phyloP scores from a whole-genome alignment of 2,797 vertebrate genomes.

The Semotilus atromaculatus region DNA sequence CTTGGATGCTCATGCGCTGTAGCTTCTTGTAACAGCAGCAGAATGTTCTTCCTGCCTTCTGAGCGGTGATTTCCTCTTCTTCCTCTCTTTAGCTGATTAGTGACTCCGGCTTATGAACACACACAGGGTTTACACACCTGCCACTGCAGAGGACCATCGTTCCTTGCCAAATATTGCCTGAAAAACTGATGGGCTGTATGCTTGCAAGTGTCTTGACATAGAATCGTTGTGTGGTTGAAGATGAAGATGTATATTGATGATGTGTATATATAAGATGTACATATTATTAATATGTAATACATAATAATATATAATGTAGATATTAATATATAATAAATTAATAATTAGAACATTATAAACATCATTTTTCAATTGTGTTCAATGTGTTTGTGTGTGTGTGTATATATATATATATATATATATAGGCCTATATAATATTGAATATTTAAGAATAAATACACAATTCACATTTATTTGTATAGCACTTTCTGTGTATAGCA shows the following conservation, averaged over 20 bases:
- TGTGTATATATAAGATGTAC: too few relatives aligned
- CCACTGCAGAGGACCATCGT: not conserved
- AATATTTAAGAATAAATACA: too few relatives aligned
- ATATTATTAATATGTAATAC: too few relatives aligned
- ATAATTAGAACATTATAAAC: too few relatives aligned
- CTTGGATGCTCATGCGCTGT: not conserved
- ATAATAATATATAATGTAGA: too few relatives aligned
- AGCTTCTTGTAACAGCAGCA: slow-evolving; percentile 38
- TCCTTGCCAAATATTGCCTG: not conserved
- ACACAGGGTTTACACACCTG: slow-evolving; percentile 5
- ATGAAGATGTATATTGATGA: not conserved
- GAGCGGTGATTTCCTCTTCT: not conserved
- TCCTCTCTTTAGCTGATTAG: slow-evolving; percentile 17
- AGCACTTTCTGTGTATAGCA: too few relatives aligned
- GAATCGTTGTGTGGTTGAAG: not conserved
- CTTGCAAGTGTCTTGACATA: not conserved
- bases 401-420: too few relatives aligned
- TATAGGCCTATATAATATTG: too few relatives aligned
- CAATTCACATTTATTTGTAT: too few relatives aligned
- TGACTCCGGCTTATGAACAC: not conserved
- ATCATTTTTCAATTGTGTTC: too few relatives aligned
- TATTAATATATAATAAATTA: too few relatives aligned
- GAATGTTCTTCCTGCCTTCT: slow-evolving; percentile 22
- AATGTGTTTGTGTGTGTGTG: too few relatives aligned
- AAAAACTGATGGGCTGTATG: not conserved